Evolutionary conservation across 2,113 vertebrate genomes (phyloP), one percentile per base, ranked within the genome.

Genomic region (Mus pahari): DNA sequence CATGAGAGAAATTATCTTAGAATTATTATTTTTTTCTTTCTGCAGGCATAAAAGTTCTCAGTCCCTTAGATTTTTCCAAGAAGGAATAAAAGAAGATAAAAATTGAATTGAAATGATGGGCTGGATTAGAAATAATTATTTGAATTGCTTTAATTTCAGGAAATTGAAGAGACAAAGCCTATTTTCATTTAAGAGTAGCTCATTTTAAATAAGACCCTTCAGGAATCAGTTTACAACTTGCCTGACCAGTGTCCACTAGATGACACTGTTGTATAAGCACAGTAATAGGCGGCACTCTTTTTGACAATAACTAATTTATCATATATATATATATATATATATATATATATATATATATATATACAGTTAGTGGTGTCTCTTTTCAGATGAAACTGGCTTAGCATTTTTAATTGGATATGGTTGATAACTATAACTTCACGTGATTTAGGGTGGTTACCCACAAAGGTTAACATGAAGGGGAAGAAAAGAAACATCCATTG

Each of bases 321-420:
- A 97, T 83, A 98, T 86, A 97, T 98, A 97, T 98, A 97, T 68
- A 71, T 36, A 79, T 94, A 70, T 66, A 90, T 98, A 97, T 96
- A 98, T 98, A 97, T 96, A 98, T 98, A 64, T 42, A 88, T 93
- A 62, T 58, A 86, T 93, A 53, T 58, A 86, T 53, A 79, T 53
- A 83, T 58, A 84, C 31, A 98, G 98, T 98, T 98, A 98, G 93
- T 97, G 98, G 93, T 97, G 98, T 98, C 98, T 98, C 96, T 98
- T 98, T 98, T 97, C 97, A 98, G 98, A 98, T 98, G 97, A 98
- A 98, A 98, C 98, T 98, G 98, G 98, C 98, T 98, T 98, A 98
- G 97, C 98, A 98, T 98, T 98, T 98, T 98, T 98, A 99, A 99
- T 99, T 99, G 98, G 98, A 97, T 98, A 98, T 98, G 98, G 98